Evolutionary conservation across 2,797 vertebrate genomes (phyloP).

Genomic region (Hyperoplus lanceolatus): DNA sequence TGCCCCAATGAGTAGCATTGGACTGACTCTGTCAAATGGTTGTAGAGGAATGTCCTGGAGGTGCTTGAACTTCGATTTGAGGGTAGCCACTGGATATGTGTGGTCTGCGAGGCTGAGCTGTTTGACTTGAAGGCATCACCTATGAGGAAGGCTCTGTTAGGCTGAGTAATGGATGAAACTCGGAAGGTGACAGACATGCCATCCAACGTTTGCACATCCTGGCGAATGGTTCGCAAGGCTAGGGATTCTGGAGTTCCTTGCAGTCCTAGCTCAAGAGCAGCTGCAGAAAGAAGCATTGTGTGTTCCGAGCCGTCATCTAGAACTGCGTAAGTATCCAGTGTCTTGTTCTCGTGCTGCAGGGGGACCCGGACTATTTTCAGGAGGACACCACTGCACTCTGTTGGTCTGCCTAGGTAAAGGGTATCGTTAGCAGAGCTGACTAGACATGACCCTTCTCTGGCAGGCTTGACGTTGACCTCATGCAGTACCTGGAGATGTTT

Average conservation of each 20-base stretch:
- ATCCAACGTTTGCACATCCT: background rate
- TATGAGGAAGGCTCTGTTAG: background rate
- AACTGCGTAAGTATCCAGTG: background rate
- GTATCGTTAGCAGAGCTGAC: background rate
- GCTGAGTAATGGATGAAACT: background rate
- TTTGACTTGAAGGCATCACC: background rate
- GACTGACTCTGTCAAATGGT: too few species aligned
- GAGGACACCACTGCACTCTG: background rate
- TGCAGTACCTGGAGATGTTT: background rate
- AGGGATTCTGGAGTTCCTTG: background rate
- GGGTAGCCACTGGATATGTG: too few species aligned
- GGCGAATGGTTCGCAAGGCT: background rate
- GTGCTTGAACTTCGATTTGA: too few species aligned
- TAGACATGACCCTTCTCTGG: background rate
- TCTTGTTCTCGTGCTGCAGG: background rate
- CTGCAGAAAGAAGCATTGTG: background rate
- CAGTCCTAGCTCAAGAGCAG: background rate
- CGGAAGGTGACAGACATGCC: background rate
- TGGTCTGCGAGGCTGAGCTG: background rate
- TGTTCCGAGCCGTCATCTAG: background rate
- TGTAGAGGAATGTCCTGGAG: too few species aligned
- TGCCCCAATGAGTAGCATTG: too few species aligned
- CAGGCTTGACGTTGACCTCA: background rate
- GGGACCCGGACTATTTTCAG: background rate
- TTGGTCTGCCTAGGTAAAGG: background rate